These are phyloP conservation scores for Spilarctia lutea DNA, from an alignment of 2,888 invertebrate species.

Conservation along the genomic window DNA sequence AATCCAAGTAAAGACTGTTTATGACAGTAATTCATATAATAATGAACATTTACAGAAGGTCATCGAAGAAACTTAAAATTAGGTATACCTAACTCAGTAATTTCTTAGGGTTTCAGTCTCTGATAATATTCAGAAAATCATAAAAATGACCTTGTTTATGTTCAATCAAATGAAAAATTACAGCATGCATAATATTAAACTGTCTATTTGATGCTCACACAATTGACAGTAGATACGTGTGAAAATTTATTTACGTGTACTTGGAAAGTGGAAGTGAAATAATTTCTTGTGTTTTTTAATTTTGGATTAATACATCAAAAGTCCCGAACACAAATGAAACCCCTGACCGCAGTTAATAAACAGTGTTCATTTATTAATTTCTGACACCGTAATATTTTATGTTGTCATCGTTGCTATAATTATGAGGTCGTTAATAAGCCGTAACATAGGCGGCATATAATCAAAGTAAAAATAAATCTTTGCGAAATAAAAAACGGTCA, in stretches of 20 bases:
- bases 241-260: background rate
- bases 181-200: background rate
- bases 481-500: constrained; percentile 80
- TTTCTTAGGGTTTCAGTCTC: background rate
- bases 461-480: constrained; percentile 82
- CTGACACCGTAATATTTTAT: constrained; percentile 69
- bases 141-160: background rate
- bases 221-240: background rate
- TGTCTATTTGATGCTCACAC: background rate
- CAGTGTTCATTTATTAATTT: constrained; percentile 67
- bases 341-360: constrained; percentile 38
- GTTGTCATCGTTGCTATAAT: constrained; percentile 77
- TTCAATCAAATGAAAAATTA: background rate
- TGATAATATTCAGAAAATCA: background rate
- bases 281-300: background rate
- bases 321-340: constrained; percentile 8
- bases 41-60: background rate
- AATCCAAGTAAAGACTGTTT: background rate
- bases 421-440: constrained; percentile 80
- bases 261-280: background rate
- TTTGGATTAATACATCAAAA: constrained; percentile 15
- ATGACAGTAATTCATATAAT: background rate
- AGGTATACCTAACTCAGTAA: background rate
- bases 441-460: constrained; percentile 79
- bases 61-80: background rate